Percentiles rank a stretch among this genome's conserved stretches.
Evolutionary conservation across 2,797 vertebrate genomes (phyloP).

Genomic region (Avahi laniger): DNA sequence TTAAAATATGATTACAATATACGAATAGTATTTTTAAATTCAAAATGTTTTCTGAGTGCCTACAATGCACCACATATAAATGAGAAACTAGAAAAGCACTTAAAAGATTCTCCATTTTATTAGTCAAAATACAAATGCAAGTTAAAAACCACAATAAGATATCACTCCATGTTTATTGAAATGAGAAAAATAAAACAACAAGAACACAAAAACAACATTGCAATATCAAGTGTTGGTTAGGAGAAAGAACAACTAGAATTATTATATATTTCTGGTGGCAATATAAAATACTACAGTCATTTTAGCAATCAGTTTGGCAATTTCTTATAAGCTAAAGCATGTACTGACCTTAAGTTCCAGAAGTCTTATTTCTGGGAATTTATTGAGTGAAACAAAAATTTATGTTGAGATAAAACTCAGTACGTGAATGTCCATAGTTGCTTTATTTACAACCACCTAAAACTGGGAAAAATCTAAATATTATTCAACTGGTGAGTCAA

Average conservation of each 20-base stretch:
- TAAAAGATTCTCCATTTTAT: neutral
- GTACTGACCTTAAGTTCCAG: neutral
- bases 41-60: neutral
- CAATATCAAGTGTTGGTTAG: neutral
- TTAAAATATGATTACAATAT: neutral
- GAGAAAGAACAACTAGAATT: neutral
- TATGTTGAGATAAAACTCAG: neutral
- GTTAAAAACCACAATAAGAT: neutral
- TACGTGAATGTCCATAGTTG: neutral
- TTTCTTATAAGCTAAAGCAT: neutral
- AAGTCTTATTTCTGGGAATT: neutral
- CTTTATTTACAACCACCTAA: neutral
- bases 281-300: neutral
- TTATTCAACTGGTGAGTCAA: neutral
- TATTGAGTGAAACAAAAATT: neutral
- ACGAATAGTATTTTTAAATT: neutral
- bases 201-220: neutral
- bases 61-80: neutral
- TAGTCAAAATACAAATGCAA: neutral
- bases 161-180: neutral
- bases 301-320: neutral
- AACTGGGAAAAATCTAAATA: neutral
- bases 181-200: neutral
- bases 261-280: neutral
- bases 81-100: neutral